phyloP scores from a whole-genome alignment of 2,113 vertebrate genomes.

The Ifrita kowaldi region DNA sequence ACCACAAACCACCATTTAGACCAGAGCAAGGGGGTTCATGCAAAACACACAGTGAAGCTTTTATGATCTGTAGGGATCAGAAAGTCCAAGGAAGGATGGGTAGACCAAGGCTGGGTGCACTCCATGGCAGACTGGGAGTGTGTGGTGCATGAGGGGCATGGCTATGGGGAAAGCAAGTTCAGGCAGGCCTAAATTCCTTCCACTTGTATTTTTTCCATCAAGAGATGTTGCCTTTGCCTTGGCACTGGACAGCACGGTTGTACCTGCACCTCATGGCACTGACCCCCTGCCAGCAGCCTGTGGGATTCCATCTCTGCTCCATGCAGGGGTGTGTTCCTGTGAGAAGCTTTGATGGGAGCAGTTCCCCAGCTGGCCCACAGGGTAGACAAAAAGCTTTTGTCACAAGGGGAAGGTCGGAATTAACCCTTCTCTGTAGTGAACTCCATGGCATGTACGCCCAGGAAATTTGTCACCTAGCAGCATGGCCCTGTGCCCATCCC shows the following conservation, averaged over 20 bases:
- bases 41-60: neutral
- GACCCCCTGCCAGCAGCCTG: neutral
- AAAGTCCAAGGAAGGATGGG: neutral
- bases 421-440: neutral
- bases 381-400: conserved; percentile 9
- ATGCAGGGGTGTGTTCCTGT: neutral
- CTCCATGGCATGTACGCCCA: neutral
- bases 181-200: neutral
- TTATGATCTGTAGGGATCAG: neutral
- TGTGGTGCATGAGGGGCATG: rapidly evolving
- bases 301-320: neutral
- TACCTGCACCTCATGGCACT: neutral
- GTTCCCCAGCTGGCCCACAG: neutral
- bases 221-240: neutral
- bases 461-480: neutral
- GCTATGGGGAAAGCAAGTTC: neutral
- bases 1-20: neutral
- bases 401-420: neutral
- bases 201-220: rapidly evolving
- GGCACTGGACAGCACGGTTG: rapidly evolving
- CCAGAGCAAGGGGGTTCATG: neutral
- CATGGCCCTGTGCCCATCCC: neutral
- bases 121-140: neutral
- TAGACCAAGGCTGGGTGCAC: neutral
- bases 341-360: neutral